Evolutionary conservation across 2,888 invertebrate species (phyloP).

Genomic region (Nasonia oneida): DNA sequence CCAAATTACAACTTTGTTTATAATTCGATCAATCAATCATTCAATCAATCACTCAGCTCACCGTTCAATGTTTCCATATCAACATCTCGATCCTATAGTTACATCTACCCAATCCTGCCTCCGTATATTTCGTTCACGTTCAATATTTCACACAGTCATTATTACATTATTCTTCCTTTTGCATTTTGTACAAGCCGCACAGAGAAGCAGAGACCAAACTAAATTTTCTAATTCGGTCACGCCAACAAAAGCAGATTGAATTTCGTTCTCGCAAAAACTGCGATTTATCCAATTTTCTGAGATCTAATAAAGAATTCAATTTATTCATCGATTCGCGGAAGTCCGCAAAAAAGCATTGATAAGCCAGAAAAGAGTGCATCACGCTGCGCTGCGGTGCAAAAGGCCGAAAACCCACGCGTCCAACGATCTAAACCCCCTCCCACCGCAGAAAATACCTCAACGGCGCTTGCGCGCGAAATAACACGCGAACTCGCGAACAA

Average conservation of each 20-base stretch:
- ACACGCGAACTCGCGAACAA: conserved; percentile 43
- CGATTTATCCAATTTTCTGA: background rate
- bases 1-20: background rate
- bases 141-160: no score
- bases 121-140: no score
- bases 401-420: background rate
- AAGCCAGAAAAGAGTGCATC: background rate
- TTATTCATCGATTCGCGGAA: background rate
- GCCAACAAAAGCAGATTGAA: background rate
- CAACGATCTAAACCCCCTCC: background rate
- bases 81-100: background rate
- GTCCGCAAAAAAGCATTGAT: background rate
- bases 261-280: background rate
- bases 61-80: background rate
- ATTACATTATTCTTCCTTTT: no score
- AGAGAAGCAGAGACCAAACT: background rate
- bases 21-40: background rate
- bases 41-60: background rate
- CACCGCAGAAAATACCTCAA: background rate
- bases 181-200: background rate
- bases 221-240: background rate
- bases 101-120: background rate
- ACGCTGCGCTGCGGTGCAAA: background rate
- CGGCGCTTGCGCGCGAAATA: background rate
- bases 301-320: background rate